Base-by-base conservation (phyloP, 2,797 vertebrate genomes). In the Sphaeramia orbicularis region DNA sequence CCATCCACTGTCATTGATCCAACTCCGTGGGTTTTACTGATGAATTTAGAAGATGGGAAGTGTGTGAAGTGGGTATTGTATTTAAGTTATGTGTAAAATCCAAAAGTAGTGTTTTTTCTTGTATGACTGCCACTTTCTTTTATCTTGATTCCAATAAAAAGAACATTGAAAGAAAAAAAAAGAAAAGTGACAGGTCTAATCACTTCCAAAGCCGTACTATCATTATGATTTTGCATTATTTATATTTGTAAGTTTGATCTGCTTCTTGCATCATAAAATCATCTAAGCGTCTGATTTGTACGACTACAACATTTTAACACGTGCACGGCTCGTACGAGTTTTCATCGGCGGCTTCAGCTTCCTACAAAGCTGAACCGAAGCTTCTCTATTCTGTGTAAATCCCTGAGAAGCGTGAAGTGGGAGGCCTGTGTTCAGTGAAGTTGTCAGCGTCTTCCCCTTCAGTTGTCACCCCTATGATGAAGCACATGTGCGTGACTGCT, bases 401-500 rank as follows among this genome's bases (percentile, higher is more conserved):
- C 13, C 44, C 55, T 67, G 53, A 55, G 55, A 48, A 21, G 13
- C 44, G 42, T 61, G 51, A 1, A 0, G 65, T 42, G 21, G 35
- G 47, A 37, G 59, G 64, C 11, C 30, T 50, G 51, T 64, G 21
- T 72, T 59, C 69, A 61, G 70, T 72, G 65, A 76, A 74, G 75
- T 51, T 81, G 69, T 86, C 74, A 80, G 71, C n/a, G 36, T 61
- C 44, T 56, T 76, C 74, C 15, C 78, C 55, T 71, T 82, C 65
- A 75, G 41, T 80, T 88, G 88, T 87, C 90, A 82, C 65, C 44
- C 10, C 50, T 18, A 42, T 91, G 91, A 94, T 93, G 81, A 89
- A 93, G 85, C 85, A 89, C 89, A 83, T 92, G 86, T 94, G 92
- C 93, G 89, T 94, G 92, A 93, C 93, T 87, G 59, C 80, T 80